Conservation (phyloP, 2,888 invertebrate species). For the Lacanobia wlatinum region DNA sequence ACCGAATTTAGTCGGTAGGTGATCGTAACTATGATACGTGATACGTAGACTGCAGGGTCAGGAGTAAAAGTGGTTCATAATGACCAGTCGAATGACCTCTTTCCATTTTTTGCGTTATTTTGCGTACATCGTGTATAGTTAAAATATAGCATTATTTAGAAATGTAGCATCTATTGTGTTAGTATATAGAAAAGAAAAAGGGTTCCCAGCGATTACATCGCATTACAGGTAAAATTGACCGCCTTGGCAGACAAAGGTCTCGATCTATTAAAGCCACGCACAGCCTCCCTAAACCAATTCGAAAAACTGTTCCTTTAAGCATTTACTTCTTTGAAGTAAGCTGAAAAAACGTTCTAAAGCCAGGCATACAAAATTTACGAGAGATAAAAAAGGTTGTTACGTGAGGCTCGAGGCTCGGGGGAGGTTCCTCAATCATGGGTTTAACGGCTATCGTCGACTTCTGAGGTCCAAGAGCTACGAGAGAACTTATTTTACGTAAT, state of each 20-base stretch:
- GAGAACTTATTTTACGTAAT: slow-evolving; percentile 61
- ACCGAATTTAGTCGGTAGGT: too few species aligned
- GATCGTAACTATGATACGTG: too few species aligned
- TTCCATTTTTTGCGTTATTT: too few species aligned
- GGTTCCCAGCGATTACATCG: not conserved
- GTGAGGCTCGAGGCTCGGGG: slow-evolving; percentile 41
- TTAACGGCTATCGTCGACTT: slow-evolving; percentile 64
- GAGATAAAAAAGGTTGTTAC: slow-evolving; percentile 61
- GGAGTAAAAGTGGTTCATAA: too few species aligned
- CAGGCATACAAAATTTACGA: slow-evolving; percentile 59
- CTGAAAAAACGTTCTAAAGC: slow-evolving; percentile 48
- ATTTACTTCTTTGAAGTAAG: slow-evolving; percentile 38
- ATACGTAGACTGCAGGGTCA: too few species aligned
- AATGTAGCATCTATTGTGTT: not conserved
- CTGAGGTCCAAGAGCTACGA: slow-evolving; percentile 64
- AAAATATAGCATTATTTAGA: too few species aligned
- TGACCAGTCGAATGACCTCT: too few species aligned
- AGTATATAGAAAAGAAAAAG: not conserved
- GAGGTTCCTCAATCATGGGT: slow-evolving; percentile 65
- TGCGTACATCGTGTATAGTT: too few species aligned
- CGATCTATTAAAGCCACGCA: slow-evolving; percentile 30
- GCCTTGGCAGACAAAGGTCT: slow-evolving; percentile 30
- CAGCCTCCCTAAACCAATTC: slow-evolving; percentile 30
- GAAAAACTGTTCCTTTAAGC: slow-evolving; percentile 21
- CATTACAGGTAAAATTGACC: not conserved